Conservation (phyloP, 2,113 vertebrate species). For the Bagarius yarrelli region DNA sequence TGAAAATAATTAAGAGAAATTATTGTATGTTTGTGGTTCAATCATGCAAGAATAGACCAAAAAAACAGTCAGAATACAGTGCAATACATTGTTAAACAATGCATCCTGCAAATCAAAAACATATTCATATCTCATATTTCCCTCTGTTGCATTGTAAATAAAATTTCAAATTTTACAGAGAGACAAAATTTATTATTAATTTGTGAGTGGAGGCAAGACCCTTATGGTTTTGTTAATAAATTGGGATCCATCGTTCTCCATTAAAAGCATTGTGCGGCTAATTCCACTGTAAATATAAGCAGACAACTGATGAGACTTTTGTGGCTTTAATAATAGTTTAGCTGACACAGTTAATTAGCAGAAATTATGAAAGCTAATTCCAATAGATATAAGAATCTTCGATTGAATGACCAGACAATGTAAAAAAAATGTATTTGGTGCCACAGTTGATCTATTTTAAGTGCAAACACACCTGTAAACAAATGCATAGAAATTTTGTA, state of each 20-base stretch:
- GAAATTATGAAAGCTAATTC: not conserved
- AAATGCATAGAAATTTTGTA: not conserved
- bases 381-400: not conserved
- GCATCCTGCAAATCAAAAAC: not conserved
- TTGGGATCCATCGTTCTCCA: not conserved
- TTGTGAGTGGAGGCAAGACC: not conserved
- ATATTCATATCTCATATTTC: not conserved
- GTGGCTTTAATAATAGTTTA: not conserved
- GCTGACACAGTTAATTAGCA: not conserved
- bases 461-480: constrained; percentile 11
- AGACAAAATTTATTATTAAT: not conserved
- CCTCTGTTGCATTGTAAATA: not conserved
- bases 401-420: not conserved
- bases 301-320: not conserved
- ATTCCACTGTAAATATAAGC: not conserved
- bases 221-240: constrained; percentile 6
- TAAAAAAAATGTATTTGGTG: not conserved
- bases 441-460: not conserved
- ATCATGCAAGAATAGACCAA: not conserved
- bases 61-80: not conserved
- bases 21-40: not conserved
- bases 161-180: not conserved
- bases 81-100: not conserved
- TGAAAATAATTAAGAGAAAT: too few relatives aligned
- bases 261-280: not conserved